A percentile compares a stretch with the other conserved stretches of the same genome.
These are phyloP conservation scores for Calameuta idolon DNA, from an alignment of 2,888 invertebrate genomes.

Conservation along the genomic window DNA sequence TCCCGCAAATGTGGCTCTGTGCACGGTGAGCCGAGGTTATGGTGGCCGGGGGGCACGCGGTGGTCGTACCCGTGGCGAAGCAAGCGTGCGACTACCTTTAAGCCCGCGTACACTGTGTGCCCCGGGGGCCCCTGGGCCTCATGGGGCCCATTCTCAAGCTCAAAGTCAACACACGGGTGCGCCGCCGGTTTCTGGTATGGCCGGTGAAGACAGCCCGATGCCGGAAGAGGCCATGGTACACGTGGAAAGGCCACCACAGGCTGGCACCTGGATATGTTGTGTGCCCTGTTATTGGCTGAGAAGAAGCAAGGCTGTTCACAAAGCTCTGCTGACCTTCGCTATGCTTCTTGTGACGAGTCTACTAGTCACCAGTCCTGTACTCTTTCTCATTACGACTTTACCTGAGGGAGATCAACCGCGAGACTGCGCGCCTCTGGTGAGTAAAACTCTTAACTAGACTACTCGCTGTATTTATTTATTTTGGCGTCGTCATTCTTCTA, in stretches of 20 bases:
- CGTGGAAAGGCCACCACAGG: constrained; percentile 47
- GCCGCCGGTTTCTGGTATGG: neutral
- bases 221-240: constrained; percentile 60
- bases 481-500: neutral
- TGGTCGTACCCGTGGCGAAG: constrained; percentile 45
- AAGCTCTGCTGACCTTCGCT: constrained; percentile 72
- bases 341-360: constrained; percentile 73
- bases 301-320: constrained; percentile 72
- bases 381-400: constrained; percentile 70
- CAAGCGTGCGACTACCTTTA: constrained; percentile 52
- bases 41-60: constrained; percentile 59
- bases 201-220: constrained; percentile 26
- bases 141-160: constrained; percentile 41
- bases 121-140: constrained; percentile 30
- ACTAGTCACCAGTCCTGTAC: constrained; percentile 72
- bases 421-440: constrained; percentile 60
- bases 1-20: constrained; percentile 65
- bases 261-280: constrained; percentile 72
- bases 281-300: constrained; percentile 72
- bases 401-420: constrained; percentile 65
- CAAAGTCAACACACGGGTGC: constrained; percentile 25
- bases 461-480: neutral
- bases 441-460: constrained; percentile 30
- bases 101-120: constrained; percentile 54
- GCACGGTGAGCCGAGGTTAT: constrained; percentile 62